A percentile compares a stretch with the other conserved stretches of the same genome.
phyloP scores from a whole-genome alignment of 1,140 invertebrate species.

The Rhyacophila brunnea region DNA sequence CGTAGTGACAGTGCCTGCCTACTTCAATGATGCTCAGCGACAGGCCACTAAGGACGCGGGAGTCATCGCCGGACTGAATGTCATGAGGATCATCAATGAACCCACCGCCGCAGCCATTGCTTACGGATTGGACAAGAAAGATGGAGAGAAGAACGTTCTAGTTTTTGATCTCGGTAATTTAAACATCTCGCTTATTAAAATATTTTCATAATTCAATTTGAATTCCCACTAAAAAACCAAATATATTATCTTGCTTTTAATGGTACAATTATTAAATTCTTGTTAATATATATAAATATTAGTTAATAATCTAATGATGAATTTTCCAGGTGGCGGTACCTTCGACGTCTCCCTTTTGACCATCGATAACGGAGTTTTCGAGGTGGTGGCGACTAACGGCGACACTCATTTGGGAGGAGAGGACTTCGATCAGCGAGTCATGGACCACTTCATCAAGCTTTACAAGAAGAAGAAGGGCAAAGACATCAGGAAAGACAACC shows the following conservation, averaged over 20 bases:
- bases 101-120: conserved; percentile 99
- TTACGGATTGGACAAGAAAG: conserved; percentile 98
- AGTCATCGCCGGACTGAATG: conserved; percentile 87
- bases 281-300: no score
- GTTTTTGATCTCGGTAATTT: conserved; percentile 92
- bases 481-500: conserved; percentile 92
- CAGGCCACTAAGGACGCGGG: conserved; percentile 95
- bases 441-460: conserved; percentile 98
- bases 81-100: conserved; percentile 99
- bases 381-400: conserved; percentile 95
- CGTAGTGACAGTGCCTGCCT: conserved; percentile 97
- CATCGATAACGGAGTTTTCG: conserved; percentile 95
- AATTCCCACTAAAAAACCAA: no score
- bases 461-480: conserved; percentile 99
- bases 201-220: no score
- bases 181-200: conserved; percentile 11
- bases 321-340: conserved; percentile 76
- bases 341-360: conserved; percentile 99
- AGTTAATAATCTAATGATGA: no score
- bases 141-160: conserved; percentile 97
- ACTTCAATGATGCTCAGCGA: conserved; percentile 97
- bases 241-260: no score
- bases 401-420: conserved; percentile 98
- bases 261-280: no score
- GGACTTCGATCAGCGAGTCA: conserved; percentile 97